Evolutionary conservation across 2,888 invertebrate species (phyloP), one percentile per base, ranked within the genome.

Genomic region (Drosophila dives): DNA sequence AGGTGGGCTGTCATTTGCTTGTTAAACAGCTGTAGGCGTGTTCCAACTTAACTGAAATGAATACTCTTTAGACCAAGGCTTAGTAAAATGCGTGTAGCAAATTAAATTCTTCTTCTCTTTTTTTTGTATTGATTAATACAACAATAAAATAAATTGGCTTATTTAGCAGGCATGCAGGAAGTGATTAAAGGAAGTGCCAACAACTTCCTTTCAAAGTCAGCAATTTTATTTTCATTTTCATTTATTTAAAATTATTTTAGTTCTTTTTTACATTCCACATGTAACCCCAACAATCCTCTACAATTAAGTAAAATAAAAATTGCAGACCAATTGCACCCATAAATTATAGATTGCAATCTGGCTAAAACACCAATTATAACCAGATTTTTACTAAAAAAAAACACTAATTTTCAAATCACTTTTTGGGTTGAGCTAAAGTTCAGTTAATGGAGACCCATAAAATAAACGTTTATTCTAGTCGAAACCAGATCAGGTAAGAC

Each of bases 1-100:
- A 60, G 58, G 61, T 64, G 64, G 75, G 75, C 80, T 80, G 63
- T 64, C 75, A 79, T 63, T 65, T 69, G 64, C 62, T 77, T 74
- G 79, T 74, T 70, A 70, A 65, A 56, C 75, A 77, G 36, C 55
- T 65, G 65, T 17, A 36, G 80, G 77, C 75, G 77, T 79, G 61
- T 49, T 34, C 26, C 34, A 36, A 17, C 42, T 64, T 50, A 66
- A 79, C 56, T 61, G 42, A 66, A 74, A 65, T 61, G 38, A 45
- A 64, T 66, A 69, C 60, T n/a, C 34, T 58, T 3, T 34, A 63
- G 54, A 65, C 38, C 29, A 48, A 17, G 36, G 45, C 42, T 34
- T 26, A 36, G 20, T 8, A 8, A 20, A 23, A 23, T 45, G 45
- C 45, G 15, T 1, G 45, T 15, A 29, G 38, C 36, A 29, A 29